A percentile compares a stretch with the other conserved stretches of the same genome.
phyloP scores from a whole-genome alignment of 1,140 invertebrate genomes.

The Orius insidiosus region DNA sequence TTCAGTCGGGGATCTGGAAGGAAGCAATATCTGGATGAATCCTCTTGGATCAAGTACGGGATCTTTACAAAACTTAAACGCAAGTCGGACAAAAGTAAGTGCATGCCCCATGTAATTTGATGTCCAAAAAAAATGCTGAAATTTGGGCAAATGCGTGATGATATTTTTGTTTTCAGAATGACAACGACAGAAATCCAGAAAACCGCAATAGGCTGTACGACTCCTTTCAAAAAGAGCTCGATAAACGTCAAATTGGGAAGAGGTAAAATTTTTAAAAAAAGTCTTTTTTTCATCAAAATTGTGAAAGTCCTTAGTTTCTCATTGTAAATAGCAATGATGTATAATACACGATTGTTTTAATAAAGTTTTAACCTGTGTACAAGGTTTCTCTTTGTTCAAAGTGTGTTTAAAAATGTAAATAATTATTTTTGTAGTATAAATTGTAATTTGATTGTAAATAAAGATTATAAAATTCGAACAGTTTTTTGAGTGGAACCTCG shows the following conservation, averaged over 20 bases:
- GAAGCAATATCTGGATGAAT: conserved; percentile 54
- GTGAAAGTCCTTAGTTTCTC: too few species aligned
- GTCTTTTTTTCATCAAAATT: too few species aligned
- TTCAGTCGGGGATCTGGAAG: conserved; percentile 24
- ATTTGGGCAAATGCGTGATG: not conserved
- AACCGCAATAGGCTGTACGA: conserved; percentile 28
- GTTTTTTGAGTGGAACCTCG: too few species aligned
- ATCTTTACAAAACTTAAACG: conserved; percentile 14
- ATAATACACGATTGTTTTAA: too few species aligned
- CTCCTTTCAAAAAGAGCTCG: conserved; percentile 37
- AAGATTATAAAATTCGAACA: too few species aligned
- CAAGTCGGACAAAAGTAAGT: conserved; percentile 16
- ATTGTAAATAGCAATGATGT: too few species aligned
- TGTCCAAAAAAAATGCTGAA: not conserved
- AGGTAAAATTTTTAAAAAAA: conserved; percentile 21
- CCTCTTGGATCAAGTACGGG: conserved; percentile 29
- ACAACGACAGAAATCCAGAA: not conserved
- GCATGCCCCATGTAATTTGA: conserved; percentile 4
- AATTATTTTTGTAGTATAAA: not conserved
- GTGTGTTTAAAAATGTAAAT: not conserved
- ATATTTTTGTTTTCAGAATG: conserved; percentile 1
- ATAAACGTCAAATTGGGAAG: conserved; percentile 36
- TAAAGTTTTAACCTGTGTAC: too few species aligned
- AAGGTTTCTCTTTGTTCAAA: too few species aligned
- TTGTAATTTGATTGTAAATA: too few species aligned